phyloP scores from a whole-genome alignment of 2,888 invertebrate genomes.

The Dastarcus helophoroides region DNA sequence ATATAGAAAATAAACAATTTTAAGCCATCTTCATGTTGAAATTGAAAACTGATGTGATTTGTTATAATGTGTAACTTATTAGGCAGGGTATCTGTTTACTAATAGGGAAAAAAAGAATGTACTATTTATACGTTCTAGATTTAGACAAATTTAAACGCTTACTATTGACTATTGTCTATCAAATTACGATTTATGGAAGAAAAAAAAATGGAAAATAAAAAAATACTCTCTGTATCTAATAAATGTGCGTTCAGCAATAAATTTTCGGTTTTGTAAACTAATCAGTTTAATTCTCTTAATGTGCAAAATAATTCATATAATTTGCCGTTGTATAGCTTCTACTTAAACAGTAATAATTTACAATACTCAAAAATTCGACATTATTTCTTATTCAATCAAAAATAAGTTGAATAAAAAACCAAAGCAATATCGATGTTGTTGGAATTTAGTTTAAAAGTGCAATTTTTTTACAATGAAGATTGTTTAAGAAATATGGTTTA shows the following conservation, averaged over 20 bases:
- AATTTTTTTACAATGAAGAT: slow-evolving; percentile 8
- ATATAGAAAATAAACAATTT: slow-evolving; percentile 9
- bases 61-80: slow-evolving; percentile 12
- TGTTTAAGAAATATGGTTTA: slow-evolving; percentile 17
- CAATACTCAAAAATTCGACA: too few species aligned
- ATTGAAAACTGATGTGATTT: slow-evolving; percentile 10
- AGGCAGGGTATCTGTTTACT: slow-evolving; percentile 23
- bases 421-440: too few species aligned
- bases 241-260: slow-evolving; percentile 9
- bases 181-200: too few species aligned
- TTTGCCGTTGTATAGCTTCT: too few species aligned
- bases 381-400: too few species aligned
- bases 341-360: too few species aligned
- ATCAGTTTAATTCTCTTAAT: too few species aligned
- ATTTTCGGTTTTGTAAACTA: slow-evolving; percentile 2
- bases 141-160: slow-evolving; percentile 16
- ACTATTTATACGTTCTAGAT: slow-evolving; percentile 19
- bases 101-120: slow-evolving; percentile 18
- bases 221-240: slow-evolving; percentile 11
- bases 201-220: too few species aligned
- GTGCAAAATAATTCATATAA: too few species aligned
- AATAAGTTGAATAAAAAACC: too few species aligned
- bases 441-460: too few species aligned
- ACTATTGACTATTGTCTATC: slow-evolving; percentile 11
- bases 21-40: slow-evolving; percentile 3